Evolutionary conservation across 2,888 invertebrate genomes (phyloP).

Genomic region (Drosophila rellima): DNA sequence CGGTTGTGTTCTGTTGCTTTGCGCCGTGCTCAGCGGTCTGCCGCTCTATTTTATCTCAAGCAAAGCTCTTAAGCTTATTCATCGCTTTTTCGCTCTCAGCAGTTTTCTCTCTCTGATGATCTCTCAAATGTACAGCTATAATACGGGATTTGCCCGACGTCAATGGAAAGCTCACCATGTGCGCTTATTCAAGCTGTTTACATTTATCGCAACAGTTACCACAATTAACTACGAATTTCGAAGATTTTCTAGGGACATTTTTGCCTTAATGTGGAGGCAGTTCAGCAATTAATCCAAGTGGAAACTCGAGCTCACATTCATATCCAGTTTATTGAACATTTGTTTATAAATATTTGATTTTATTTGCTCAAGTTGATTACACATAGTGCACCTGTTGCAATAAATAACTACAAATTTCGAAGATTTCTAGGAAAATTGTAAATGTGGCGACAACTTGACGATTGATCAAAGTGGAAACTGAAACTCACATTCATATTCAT

Average conservation of each 20-base stretch:
- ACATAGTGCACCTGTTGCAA: constrained; percentile 57
- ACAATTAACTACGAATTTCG: constrained; percentile 66
- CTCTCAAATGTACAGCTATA: constrained; percentile 79
- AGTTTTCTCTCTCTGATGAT: constrained; percentile 77
- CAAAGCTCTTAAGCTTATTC: constrained; percentile 55
- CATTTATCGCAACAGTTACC: constrained; percentile 64
- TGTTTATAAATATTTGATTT: constrained; percentile 18
- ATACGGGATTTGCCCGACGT: constrained; percentile 82
- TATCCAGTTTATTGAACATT: background rate
- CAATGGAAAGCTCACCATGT: constrained; percentile 70
- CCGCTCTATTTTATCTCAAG: constrained; percentile 51
- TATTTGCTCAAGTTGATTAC: constrained; percentile 65
- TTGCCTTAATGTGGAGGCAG: constrained; percentile 22
- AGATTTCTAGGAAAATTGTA: constrained; percentile 49
- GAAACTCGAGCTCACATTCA: background rate
- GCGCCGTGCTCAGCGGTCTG: constrained; percentile 68
- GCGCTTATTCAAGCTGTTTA: constrained; percentile 70
- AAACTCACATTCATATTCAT: background rate
- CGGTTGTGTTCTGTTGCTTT: constrained; percentile 71
- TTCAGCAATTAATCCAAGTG: constrained; percentile 13
- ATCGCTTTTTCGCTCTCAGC: constrained; percentile 71
- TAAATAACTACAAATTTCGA: constrained; percentile 64
- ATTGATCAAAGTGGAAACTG: constrained; percentile 1
- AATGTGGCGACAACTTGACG: constrained; percentile 21
- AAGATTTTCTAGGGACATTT: constrained; percentile 48